Conservation (phyloP, 2,113 vertebrate genomes). For the Sturnira hondurensis region DNA sequence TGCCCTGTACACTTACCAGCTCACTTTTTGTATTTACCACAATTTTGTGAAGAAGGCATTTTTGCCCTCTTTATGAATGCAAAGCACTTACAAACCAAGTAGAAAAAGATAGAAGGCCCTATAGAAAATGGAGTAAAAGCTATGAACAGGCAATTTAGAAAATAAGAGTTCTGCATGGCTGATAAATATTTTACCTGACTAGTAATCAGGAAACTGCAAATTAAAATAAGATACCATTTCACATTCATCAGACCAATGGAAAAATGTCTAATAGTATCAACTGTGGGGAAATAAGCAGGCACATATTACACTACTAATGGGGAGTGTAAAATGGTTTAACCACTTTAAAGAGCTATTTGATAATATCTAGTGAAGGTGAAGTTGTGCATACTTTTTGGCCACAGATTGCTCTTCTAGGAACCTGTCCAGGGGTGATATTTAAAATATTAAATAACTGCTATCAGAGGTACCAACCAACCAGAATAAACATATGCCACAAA, state of each 20-base stretch:
- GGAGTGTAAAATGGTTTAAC: background rate
- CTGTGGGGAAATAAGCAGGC: background rate
- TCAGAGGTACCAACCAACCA: background rate
- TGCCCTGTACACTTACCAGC: background rate
- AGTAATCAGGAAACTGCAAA: background rate
- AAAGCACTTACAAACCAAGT: background rate
- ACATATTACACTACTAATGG: background rate
- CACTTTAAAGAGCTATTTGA: background rate
- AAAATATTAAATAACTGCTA: conserved; percentile 17
- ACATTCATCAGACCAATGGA: background rate
- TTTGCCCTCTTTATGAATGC: background rate
- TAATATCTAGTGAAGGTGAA: background rate
- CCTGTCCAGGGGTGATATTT: background rate
- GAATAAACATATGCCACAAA: background rate
- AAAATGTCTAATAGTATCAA: background rate
- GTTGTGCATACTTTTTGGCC: background rate
- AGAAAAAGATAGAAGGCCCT: background rate
- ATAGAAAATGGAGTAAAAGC: background rate
- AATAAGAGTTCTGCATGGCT: background rate
- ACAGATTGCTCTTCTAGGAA: background rate
- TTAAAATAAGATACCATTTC: background rate
- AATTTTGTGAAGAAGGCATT: background rate
- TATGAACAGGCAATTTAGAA: background rate
- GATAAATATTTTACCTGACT: background rate
- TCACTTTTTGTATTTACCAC: background rate